A percentile compares a stretch with the other conserved stretches of the same genome.
Conservation (phyloP, 2,113 vertebrate species). For the Sigmodon hispidus region DNA sequence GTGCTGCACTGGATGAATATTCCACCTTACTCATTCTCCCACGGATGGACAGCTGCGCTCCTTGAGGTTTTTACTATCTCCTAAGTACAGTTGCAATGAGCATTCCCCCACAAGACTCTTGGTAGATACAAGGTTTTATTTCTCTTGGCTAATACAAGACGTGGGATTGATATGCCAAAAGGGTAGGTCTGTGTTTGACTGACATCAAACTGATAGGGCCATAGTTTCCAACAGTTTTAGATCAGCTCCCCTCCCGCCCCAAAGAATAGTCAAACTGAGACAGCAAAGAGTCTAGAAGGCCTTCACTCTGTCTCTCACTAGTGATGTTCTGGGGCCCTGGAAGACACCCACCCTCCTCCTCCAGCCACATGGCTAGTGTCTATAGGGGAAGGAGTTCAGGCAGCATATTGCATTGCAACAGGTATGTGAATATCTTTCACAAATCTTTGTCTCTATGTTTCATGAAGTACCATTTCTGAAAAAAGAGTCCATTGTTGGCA, state of each 20-base stretch:
- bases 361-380: not conserved
- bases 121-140: not conserved
- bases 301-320: not conserved
- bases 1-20: not conserved
- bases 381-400: not conserved
- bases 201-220: not conserved
- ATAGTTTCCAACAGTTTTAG: conserved; percentile 4
- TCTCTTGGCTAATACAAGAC: not conserved
- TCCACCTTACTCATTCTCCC: not conserved
- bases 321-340: not conserved
- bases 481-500: not conserved
- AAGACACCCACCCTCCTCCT: not conserved
- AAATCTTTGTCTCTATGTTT: conserved; percentile 7
- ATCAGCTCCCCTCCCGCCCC: not conserved
- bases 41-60: not conserved
- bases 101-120: conserved; percentile 5
- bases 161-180: not conserved
- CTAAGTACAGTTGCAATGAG: not conserved
- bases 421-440: not conserved
- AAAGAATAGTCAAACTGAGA: conserved; percentile 5
- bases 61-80: not conserved
- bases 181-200: not conserved
- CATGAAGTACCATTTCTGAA: not conserved
- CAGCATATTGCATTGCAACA: not conserved
- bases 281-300: not conserved